Evolutionary conservation across 2,113 vertebrate species (phyloP), one percentile per base, ranked within the genome.

Genomic region (Chaetura pelagica): DNA sequence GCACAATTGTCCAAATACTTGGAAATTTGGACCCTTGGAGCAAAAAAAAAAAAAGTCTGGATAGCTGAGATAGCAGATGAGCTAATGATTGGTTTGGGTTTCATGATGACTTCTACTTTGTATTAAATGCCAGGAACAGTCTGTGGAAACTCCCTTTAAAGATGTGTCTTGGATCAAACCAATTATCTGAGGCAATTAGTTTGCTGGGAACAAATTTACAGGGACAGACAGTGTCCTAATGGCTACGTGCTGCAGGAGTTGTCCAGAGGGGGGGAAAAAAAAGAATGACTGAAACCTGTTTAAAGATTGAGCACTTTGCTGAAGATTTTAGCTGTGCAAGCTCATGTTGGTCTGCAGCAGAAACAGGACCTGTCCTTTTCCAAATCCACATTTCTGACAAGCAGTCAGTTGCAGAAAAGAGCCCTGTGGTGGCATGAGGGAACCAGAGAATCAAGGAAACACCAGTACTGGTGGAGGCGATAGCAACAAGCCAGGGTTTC

Each of bases 121-220:
- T 85, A 26, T 83, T 76, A 86, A 85, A 71, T 77, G 46, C 90
- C 72, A 88, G 72, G 44, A 93, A 83, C 18, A 48, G 63, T 38
- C 46, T 59, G 22, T 72, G 85, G 51, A 90, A 94, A 84, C 44
- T 92, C 82, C 67, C 59, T 92, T 86, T 62, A 38, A 90, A 86
- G 79, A 90, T 71, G 46, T 69, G 14, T 80, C 67, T 88, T 83
- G 79, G 63, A 88, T 93, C 42, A 94, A 86, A 94, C 17, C 79
- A 83, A 69, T 44, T 0, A 89, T 83, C 83, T 15, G 35, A 51
- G 34, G 11, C 63, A 88, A 67, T 88, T 86, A 92, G 18, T 63
- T 48, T 71, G 32, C 58, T 44, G 30, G 62, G 78, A 85, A 59
- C 12, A 87, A 73, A 23, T 91, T 40, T 73, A 35, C 29, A 42